Evolutionary conservation across 2,888 invertebrate genomes (phyloP), one percentile per base, ranked within the genome.

Genomic region (Hydraecia micacea): DNA sequence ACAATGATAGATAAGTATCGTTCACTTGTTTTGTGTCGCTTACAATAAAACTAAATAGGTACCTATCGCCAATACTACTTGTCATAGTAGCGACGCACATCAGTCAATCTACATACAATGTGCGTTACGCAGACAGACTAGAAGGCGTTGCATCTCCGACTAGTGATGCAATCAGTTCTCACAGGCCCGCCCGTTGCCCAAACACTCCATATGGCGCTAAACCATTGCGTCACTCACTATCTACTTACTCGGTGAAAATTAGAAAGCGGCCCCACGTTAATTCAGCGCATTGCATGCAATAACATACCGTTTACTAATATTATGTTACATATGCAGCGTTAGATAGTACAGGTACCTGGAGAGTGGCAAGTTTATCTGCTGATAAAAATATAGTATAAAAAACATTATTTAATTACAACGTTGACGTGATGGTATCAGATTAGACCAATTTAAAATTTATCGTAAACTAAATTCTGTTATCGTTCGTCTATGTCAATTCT

Each of bases 171-270:
- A 93, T 90, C 87, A 86, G 85, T 89, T 90, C 91, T 90, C 89
- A 91, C 86, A 88, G 86, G 88, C 87, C 90, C 87, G 87, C 62
- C 74, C 74, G 87, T 76, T 80, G 85, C 85, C 86, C 90, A 93
- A 93, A 93, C 91, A 91, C 91, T 91, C 89, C 91, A 92, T 92
- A 91, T 89, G 91, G 91, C 90, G 90, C 88, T 90, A 87, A 86
- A 86, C 84, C 88, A 89, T 94, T 94, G 92, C 94, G 90, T 94
- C 93, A 93, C 86, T 88, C 76, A 79, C 84, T 89, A 88, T 87
- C 88, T 89, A 91, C 91, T 87, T 85, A 88, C 92, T 90, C 90
- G 87, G 92, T 93, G 93, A 93, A 95, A 94, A 94, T 94, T 95
- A 95, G 95, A 95, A 95, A 95, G 95, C 91, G 91, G 92, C 90